These are phyloP conservation scores for Holotrichia oblita DNA, from an alignment of 1,140 invertebrate species.

Conservation along the genomic window DNA sequence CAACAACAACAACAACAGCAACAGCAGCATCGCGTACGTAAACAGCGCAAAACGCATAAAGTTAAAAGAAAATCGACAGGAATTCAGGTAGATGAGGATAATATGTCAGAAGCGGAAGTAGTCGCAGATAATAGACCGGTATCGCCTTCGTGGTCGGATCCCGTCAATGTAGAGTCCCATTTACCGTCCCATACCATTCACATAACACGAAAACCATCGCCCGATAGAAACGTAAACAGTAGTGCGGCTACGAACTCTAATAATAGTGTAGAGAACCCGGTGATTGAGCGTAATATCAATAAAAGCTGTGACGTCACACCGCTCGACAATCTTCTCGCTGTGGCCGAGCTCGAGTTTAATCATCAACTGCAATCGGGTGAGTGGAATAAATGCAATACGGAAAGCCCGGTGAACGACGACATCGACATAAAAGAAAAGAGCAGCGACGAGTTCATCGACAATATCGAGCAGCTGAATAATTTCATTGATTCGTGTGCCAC, in stretches of 20 bases:
- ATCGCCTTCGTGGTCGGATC: constrained; percentile 55
- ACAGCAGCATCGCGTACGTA: constrained; percentile 50
- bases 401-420: constrained; percentile 36
- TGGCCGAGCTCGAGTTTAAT: constrained; percentile 67
- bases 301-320: constrained; percentile 61
- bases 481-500: constrained; percentile 51
- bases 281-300: constrained; percentile 45
- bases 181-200: constrained; percentile 68
- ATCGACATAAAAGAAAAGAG: constrained; percentile 44
- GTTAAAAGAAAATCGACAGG: constrained; percentile 52
- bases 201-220: constrained; percentile 62
- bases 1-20: constrained; percentile 53
- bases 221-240: constrained; percentile 61
- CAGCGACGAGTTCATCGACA: constrained; percentile 48
- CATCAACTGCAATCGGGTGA: constrained; percentile 59
- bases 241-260: constrained; percentile 42
- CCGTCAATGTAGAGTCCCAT: constrained; percentile 67
- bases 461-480: constrained; percentile 51
- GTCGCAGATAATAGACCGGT: constrained; percentile 7
- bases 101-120: constrained; percentile 44
- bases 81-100: constrained; percentile 50
- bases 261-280: constrained; percentile 50
- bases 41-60: constrained; percentile 52
- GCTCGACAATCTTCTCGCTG: constrained; percentile 68
- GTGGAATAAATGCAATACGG: constrained; percentile 51